Percentiles rank a stretch among this genome's conserved stretches.
These are phyloP conservation scores for Ochotona princeps DNA, from an alignment of 2,113 vertebrate species.

Conservation along the genomic window DNA sequence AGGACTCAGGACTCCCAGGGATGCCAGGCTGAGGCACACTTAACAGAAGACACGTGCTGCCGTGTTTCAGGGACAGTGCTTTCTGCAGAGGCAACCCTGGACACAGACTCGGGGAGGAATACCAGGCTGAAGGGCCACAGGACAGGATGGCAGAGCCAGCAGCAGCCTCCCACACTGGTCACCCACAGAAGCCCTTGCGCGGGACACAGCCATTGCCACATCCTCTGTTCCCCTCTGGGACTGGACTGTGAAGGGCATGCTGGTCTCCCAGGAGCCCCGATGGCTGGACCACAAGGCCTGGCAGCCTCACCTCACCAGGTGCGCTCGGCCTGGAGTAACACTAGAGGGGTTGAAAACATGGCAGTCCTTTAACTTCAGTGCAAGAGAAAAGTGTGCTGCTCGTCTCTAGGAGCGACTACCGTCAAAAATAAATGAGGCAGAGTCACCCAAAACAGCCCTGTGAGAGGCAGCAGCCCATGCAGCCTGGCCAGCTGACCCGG, in stretches of 20 bases:
- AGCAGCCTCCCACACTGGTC: not conserved
- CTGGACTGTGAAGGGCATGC: not conserved
- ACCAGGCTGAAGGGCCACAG: not conserved
- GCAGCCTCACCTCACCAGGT: not conserved
- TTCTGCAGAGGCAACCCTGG: not conserved
- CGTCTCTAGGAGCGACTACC: constrained; percentile 55
- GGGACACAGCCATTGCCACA: accelerated
- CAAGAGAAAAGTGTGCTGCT: not conserved
- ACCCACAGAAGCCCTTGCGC: not conserved
- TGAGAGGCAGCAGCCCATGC: constrained; percentile 13
- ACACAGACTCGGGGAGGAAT: not conserved
- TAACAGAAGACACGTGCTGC: not conserved
- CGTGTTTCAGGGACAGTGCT: accelerated
- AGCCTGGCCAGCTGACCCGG: constrained; percentile 59
- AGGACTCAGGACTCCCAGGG: too few species aligned
- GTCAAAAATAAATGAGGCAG: constrained; percentile 76
- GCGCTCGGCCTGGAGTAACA: not conserved
- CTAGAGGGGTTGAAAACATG: constrained; percentile 14
- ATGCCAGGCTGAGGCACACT: too few species aligned
- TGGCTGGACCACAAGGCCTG: accelerated
- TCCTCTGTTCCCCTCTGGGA: too few species aligned
- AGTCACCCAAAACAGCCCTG: constrained; percentile 67
- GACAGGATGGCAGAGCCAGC: not conserved
- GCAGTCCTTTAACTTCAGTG: not conserved
- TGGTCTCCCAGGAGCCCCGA: accelerated